Conservation (phyloP, 2,888 invertebrate genomes). For the Lepidochrysops patricia region DNA sequence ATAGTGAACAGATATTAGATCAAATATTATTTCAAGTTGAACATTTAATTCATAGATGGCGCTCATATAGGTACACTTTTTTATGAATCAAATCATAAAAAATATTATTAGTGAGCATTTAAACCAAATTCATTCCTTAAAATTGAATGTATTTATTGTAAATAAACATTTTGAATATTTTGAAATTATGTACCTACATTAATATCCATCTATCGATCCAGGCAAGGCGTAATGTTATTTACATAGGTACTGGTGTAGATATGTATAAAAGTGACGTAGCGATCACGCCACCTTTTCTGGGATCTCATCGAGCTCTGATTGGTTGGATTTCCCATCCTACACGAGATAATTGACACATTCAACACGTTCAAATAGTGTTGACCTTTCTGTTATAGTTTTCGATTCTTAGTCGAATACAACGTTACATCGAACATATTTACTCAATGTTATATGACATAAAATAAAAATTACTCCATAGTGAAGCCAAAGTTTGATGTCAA, state of each 20-base stretch:
- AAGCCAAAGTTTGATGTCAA: neutral
- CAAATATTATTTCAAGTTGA: too few relatives aligned
- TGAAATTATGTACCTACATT: neutral
- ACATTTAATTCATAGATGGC: neutral
- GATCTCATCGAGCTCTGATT: conserved; percentile 45
- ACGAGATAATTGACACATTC: conserved; percentile 45
- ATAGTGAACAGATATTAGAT: too few relatives aligned
- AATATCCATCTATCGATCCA: conserved; percentile 25
- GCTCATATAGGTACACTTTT: neutral
- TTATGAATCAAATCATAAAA: too few relatives aligned
- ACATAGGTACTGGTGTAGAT: conserved; percentile 24
- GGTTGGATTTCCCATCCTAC: conserved; percentile 47
- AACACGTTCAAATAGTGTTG: conserved; percentile 26
- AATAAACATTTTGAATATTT: too few relatives aligned
- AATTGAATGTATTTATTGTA: too few relatives aligned
- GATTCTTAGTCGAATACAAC: conserved; percentile 9
- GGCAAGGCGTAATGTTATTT: conserved; percentile 16
- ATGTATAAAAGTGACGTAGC: conserved; percentile 51
- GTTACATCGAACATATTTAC: neutral
- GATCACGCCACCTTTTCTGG: conserved; percentile 70
- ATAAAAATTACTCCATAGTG: neutral
- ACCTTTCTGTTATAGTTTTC: conserved; percentile 4
- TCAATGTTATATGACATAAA: neutral
- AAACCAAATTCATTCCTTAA: too few relatives aligned
- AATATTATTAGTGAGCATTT: too few relatives aligned